Conservation (phyloP, 1,140 invertebrate genomes). For the Sweltsa coloradensis region DNA sequence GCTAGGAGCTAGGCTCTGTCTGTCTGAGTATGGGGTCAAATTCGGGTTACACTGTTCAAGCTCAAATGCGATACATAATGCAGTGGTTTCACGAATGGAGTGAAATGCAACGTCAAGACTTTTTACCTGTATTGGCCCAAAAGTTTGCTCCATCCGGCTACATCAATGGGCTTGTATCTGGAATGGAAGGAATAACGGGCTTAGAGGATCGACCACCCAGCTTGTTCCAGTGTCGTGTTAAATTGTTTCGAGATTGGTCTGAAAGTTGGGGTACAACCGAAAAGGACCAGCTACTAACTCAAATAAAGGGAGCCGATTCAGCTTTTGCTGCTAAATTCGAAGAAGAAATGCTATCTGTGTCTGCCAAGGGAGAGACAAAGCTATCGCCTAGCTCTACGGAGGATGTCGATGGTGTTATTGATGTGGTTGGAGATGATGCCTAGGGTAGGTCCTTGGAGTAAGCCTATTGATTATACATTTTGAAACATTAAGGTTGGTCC, state of each 20-base stretch:
- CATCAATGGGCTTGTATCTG: slow-evolving; percentile 60
- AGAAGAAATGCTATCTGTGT: slow-evolving; percentile 31
- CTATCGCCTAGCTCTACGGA: no score
- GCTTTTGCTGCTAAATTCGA: slow-evolving; percentile 58
- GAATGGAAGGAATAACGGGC: slow-evolving; percentile 32
- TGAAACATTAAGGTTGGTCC: no score
- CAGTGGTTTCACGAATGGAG: slow-evolving; percentile 86
- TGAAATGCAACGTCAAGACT: slow-evolving; percentile 72
- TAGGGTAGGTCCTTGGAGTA: no score
- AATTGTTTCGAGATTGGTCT: slow-evolving; percentile 79
- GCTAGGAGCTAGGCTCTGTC: no score
- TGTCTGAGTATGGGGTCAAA: slow-evolving; percentile 7
- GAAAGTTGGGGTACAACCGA: slow-evolving; percentile 66
- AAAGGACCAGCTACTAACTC: slow-evolving; percentile 50
- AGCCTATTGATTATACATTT: no score
- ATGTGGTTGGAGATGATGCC: no score
- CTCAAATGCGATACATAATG: slow-evolving; percentile 62
- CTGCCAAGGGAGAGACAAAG: no score
- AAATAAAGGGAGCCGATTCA: slow-evolving; percentile 53
- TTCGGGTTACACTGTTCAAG: slow-evolving; percentile 25
- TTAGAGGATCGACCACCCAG: slow-evolving; percentile 52
- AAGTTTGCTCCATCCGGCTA: slow-evolving; percentile 43
- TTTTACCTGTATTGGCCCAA: slow-evolving; percentile 62
- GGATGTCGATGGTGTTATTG: no score
- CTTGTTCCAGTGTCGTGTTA: slow-evolving; percentile 78